Evolutionary conservation across 64 coral and sea anemone genomes (phyloP).

Genomic region (Pocillopora damicornis): DNA sequence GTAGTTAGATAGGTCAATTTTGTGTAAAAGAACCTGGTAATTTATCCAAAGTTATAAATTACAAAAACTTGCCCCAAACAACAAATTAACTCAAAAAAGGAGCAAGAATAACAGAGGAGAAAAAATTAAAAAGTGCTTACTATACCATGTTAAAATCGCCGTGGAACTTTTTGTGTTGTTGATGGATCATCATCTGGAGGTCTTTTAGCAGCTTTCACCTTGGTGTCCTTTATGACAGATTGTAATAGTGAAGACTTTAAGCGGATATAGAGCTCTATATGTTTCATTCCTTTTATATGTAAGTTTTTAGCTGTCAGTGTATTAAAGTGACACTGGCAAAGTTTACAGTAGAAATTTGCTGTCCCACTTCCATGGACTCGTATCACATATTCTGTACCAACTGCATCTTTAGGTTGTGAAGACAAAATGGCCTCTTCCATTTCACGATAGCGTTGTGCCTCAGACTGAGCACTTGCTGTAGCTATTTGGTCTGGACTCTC

Average conservation of each 20-base stretch:
- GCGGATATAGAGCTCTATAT: constrained; percentile 81
- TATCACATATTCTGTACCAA: constrained; percentile 72
- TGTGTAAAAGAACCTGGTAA: too few species aligned
- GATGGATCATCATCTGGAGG: background rate
- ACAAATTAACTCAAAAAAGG: too few species aligned
- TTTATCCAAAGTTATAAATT: too few species aligned
- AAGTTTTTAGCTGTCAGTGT: constrained; percentile 82
- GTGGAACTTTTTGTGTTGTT: background rate
- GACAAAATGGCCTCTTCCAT: constrained; percentile 36
- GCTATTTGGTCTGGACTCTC: background rate
- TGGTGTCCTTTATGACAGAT: constrained; percentile 41
- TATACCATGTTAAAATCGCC: background rate
- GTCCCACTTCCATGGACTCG: constrained; percentile 41
- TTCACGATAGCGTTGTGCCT: constrained; percentile 17
- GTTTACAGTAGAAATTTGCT: constrained; percentile 72
- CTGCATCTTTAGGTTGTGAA: constrained; percentile 48
- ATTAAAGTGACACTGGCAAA: constrained; percentile 79
- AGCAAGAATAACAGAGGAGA: background rate
- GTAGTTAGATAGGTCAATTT: too few species aligned
- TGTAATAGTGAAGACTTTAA: constrained; percentile 66
- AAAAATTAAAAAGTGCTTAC: background rate
- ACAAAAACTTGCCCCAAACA: too few species aligned
- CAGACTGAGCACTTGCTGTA: background rate
- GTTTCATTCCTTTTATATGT: constrained; percentile 82
- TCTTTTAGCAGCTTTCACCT: background rate